Percentiles rank a stretch among this genome's conserved stretches.
Evolutionary conservation across 2,113 vertebrate genomes (phyloP).

Genomic region (Lichenostomus cassidix): DNA sequence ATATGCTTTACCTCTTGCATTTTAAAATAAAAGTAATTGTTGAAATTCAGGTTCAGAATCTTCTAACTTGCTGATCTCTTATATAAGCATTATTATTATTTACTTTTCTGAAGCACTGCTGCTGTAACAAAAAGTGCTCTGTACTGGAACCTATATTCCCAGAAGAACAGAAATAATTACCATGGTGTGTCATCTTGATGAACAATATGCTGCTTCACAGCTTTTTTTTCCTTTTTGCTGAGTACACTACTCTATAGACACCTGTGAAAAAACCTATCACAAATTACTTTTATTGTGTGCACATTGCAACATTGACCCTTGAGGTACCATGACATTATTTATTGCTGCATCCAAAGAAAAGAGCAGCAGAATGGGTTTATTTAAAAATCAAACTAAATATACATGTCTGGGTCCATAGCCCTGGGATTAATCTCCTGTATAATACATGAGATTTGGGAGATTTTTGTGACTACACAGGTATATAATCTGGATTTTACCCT

Average conservation of each 20-base stretch:
- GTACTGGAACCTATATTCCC: constrained; percentile 32
- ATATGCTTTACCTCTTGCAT: neutral
- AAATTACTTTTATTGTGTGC: constrained; percentile 28
- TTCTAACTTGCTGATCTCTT: neutral
- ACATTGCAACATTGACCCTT: neutral
- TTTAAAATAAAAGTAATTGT: neutral
- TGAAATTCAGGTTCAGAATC: neutral
- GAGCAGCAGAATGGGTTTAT: neutral
- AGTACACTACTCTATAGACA: constrained; percentile 21
- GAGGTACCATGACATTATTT: neutral
- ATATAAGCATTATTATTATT: neutral
- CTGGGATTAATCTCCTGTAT: neutral
- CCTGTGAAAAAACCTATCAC: constrained; percentile 47
- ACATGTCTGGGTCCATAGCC: neutral
- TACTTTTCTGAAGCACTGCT: neutral
- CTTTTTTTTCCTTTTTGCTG: constrained; percentile 30
- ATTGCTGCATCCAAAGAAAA: neutral
- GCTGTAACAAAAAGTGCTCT: constrained; percentile 15
- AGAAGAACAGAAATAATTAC: constrained; percentile 56
- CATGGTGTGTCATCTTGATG: constrained; percentile 29
- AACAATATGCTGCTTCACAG: constrained; percentile 9
- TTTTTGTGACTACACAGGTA: neutral
- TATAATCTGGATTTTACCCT: neutral
- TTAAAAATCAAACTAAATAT: neutral
- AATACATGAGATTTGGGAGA: neutral